phyloP scores from a whole-genome alignment of 2,888 invertebrate genomes.

The Brachypalpus laphriformis region DNA sequence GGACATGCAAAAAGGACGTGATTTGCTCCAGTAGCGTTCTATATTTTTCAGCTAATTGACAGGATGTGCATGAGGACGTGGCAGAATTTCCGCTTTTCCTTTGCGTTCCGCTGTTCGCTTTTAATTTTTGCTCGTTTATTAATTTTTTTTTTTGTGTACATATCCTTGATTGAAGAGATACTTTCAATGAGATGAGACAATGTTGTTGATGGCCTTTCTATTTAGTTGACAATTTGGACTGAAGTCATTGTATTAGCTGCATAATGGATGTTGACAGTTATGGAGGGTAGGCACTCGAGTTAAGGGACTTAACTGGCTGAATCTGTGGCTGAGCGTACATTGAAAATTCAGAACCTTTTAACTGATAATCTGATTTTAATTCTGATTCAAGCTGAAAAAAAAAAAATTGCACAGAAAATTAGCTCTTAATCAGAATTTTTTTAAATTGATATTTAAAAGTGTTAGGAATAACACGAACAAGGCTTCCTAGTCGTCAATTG shows the following conservation, averaged over 20 bases:
- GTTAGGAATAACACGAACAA: too few relatives aligned
- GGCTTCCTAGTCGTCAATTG: too few relatives aligned
- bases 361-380: too few relatives aligned
- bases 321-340: too few relatives aligned
- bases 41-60: conserved; percentile 50
- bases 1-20: conserved; percentile 40
- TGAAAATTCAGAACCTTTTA: too few relatives aligned
- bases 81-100: not conserved
- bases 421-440: too few relatives aligned
- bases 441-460: too few relatives aligned
- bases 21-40: conserved; percentile 21
- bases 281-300: too few relatives aligned
- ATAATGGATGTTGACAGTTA: not conserved
- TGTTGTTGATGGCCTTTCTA: not conserved
- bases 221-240: not conserved
- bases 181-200: not conserved
- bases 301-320: too few relatives aligned
- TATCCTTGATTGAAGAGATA: not conserved
- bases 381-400: too few relatives aligned
- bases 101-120: not conserved
- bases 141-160: not conserved
- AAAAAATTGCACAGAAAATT: too few relatives aligned
- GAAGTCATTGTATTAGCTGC: not conserved
- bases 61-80: conserved; percentile 28
- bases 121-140: not conserved